phyloP scores from a whole-genome alignment of 2,797 vertebrate genomes.

The Pteropus rufus region DNA sequence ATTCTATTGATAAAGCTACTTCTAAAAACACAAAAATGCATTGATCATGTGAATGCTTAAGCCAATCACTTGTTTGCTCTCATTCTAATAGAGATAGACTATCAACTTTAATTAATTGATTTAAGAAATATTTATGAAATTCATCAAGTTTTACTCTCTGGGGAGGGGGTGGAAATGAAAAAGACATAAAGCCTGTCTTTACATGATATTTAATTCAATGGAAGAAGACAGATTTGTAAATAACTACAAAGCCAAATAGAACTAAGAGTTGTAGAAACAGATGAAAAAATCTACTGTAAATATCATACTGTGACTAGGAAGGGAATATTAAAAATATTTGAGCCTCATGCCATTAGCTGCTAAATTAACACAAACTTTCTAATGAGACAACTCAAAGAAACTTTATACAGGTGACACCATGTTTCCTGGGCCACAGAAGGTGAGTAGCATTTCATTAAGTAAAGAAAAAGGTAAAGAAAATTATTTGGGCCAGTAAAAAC shows the following conservation, averaged over 20 bases:
- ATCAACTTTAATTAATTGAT: not conserved
- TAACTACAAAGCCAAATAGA: not conserved
- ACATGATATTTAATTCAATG: not conserved
- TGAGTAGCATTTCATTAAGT: not conserved
- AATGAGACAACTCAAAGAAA: not conserved
- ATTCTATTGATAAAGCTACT: not conserved
- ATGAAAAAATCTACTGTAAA: not conserved
- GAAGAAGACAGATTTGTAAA: not conserved
- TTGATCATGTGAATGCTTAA: not conserved
- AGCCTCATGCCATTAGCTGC: not conserved
- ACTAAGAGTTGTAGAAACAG: constrained; percentile 23
- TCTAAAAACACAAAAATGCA: not conserved
- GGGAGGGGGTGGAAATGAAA: not conserved
- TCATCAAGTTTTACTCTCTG: not conserved
- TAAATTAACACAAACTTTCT: constrained; percentile 1
- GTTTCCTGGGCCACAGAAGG: not conserved
- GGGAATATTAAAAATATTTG: not conserved
- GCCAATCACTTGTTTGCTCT: not conserved
- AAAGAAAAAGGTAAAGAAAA: not conserved
- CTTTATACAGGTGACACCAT: not conserved
- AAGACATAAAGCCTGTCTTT: not conserved
- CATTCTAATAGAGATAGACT: not conserved
- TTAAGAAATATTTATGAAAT: not conserved
- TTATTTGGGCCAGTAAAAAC: not conserved
- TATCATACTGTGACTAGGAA: not conserved